Base-by-base conservation (phyloP, 2,113 vertebrate genomes). In the Lynx canadensis region DNA sequence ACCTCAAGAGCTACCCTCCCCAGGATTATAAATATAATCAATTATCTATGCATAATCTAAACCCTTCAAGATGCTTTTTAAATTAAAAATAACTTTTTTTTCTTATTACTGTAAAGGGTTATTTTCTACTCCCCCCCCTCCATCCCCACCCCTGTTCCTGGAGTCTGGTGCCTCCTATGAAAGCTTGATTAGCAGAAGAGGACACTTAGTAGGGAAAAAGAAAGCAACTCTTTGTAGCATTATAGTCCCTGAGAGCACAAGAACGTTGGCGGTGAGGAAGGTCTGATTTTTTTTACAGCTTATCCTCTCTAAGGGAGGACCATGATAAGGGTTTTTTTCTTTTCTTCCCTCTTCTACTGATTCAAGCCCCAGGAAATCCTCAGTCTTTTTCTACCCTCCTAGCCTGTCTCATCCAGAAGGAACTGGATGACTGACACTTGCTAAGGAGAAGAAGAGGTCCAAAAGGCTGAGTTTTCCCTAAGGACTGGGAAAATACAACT, bases 1-100 rank as follows among this genome's bases (percentile, higher is more conserved):
- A 41, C 68, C 19, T 90, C 73, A 82, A 85, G 95, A 89, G 38
- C n/a, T 48, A 89, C 29, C 63, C 18, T 78, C 25, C 21, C 63
- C n/a, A 60, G 63, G 27, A 90, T 50, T 15, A n/a, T 73, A 57
- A 88, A 82, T 85, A 86, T 45, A 79, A 41, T 71, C 25, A 21
- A 23, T 91, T 90, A 68, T 68, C 65, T n/a, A 69, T 76, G 41
- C 29, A 95, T 45, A 84, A 50, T 36, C 25, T 95, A 90, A 82
- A 48, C 27, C 4, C 4, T 86, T 92, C 3, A 4, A 85, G 41
- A 79, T 60, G 9, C 48, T 96, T 93, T 91, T 78, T 33, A 79
- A 96, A 55, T 63, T 38, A 85, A 92, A 95, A 91, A 63, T 92
- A 60, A 93, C 45, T 94, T 33, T 68, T 57, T 80, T 69, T 94